These are phyloP conservation scores for Gopherus evgoodei DNA, from an alignment of 2,113 vertebrate species.

Conservation along the genomic window DNA sequence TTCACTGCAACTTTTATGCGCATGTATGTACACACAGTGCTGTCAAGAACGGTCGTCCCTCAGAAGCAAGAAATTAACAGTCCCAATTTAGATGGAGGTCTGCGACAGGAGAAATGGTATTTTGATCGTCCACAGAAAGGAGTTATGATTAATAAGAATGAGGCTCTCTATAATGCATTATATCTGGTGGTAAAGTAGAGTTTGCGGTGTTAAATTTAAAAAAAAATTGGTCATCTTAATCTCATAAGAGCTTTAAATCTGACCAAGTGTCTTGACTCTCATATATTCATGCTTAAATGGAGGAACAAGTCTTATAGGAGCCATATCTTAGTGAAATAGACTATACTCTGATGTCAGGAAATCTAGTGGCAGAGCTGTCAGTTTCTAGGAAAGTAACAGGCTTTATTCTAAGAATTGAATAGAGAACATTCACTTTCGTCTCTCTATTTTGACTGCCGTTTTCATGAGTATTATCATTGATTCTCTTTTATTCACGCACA, in stretches of 20 bases:
- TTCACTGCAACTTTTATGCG: fast-evolving
- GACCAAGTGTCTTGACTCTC: slow-evolving; percentile 36
- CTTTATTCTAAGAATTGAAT: neutral
- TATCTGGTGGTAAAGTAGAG: neutral
- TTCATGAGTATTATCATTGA: neutral
- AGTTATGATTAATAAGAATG: slow-evolving; percentile 54
- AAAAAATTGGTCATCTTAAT: slow-evolving; percentile 55
- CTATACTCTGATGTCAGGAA: neutral
- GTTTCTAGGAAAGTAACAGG: no score
- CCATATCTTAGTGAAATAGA: neutral
- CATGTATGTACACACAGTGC: fast-evolving
- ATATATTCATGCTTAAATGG: neutral
- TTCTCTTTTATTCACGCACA: neutral
- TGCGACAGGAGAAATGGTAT: slow-evolving; percentile 24
- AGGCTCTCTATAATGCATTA: slow-evolving; percentile 56
- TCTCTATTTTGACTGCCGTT: neutral
- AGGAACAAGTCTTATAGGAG: no score
- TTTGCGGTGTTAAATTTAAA: slow-evolving; percentile 34
- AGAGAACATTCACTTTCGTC: neutral
- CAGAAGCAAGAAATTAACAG: neutral
- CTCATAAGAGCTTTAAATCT: slow-evolving; percentile 12
- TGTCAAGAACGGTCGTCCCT: neutral
- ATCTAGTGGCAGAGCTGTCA: neutral
- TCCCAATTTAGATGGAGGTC: neutral
- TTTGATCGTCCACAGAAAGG: slow-evolving; percentile 47